Percentiles rank a stretch among this genome's conserved stretches.
Conservation (phyloP, 2,113 vertebrate species). For the Pedetes capensis region DNA sequence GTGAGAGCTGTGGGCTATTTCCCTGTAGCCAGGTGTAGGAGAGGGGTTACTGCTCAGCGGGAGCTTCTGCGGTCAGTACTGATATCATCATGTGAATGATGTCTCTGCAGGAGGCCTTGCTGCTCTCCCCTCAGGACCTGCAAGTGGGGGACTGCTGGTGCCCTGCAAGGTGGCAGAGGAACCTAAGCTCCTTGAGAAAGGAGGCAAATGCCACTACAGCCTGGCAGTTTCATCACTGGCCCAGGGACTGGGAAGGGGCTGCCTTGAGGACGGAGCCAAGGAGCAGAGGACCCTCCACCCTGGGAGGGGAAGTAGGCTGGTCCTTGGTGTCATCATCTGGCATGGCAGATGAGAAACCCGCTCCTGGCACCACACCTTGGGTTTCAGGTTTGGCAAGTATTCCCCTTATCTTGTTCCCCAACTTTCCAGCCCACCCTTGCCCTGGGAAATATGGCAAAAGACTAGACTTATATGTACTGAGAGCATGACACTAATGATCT, state of each 20-base stretch:
- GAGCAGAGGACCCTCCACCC: background rate
- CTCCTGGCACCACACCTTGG: background rate
- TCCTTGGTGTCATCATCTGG: background rate
- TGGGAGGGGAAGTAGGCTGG: background rate
- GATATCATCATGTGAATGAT: background rate
- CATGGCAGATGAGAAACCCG: background rate
- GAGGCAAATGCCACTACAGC: background rate
- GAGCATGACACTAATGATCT: background rate
- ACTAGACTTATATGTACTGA: background rate
- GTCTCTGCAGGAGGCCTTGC: background rate
- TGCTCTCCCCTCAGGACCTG: background rate
- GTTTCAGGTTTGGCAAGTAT: background rate
- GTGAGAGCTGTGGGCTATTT: background rate
- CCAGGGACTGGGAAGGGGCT: background rate
- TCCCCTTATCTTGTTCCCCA: background rate
- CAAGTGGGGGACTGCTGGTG: background rate
- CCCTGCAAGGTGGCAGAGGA: background rate
- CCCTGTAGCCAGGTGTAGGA: background rate
- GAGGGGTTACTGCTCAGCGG: background rate
- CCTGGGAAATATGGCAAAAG: background rate
- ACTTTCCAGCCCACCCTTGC: background rate
- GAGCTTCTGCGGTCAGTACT: background rate
- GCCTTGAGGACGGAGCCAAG: background rate
- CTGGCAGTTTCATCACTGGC: background rate
- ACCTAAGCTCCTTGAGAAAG: background rate